These are phyloP conservation scores for Hirtodrosophila alboralis DNA, from an alignment of 2,888 invertebrate species.

Conservation along the genomic window DNA sequence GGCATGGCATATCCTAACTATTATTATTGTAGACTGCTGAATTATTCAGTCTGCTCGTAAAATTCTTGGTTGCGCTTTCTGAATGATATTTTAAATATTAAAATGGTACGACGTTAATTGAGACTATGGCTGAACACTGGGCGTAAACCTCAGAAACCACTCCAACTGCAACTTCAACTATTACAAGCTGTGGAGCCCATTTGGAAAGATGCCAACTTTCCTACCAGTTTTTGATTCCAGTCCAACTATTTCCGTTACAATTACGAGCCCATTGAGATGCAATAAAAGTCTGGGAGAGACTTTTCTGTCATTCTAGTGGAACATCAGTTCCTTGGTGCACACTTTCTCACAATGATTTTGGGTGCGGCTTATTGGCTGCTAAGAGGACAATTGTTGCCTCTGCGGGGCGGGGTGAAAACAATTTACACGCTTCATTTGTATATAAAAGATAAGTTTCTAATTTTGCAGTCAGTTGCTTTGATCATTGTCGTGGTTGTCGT, in stretches of 20 bases:
- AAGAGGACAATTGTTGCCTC: slow-evolving; percentile 49
- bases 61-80: slow-evolving; percentile 30
- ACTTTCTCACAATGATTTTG: slow-evolving; percentile 38
- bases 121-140: slow-evolving; percentile 4
- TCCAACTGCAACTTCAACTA: slow-evolving; percentile 16
- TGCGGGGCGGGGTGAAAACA: background rate
- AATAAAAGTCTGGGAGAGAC: slow-evolving; percentile 44
- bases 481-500: too few relatives aligned
- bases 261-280: slow-evolving; percentile 41
- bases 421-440: too few relatives aligned
- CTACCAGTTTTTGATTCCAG: slow-evolving; percentile 24
- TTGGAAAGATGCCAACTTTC: slow-evolving; percentile 48
- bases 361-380: slow-evolving; percentile 57
- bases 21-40: slow-evolving; percentile 65
- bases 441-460: too few relatives aligned
- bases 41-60: slow-evolving; percentile 55
- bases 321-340: slow-evolving; percentile 15
- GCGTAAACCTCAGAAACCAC: too few relatives aligned
- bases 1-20: slow-evolving; percentile 35
- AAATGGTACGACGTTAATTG: slow-evolving; percentile 51
- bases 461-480: too few relatives aligned
- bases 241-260: slow-evolving; percentile 50
- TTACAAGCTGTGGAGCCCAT: slow-evolving; percentile 30
- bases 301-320: slow-evolving; percentile 11
- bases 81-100: slow-evolving; percentile 67